Conservation (phyloP, 2,797 vertebrate genomes). For the Sandelia bainsii region DNA sequence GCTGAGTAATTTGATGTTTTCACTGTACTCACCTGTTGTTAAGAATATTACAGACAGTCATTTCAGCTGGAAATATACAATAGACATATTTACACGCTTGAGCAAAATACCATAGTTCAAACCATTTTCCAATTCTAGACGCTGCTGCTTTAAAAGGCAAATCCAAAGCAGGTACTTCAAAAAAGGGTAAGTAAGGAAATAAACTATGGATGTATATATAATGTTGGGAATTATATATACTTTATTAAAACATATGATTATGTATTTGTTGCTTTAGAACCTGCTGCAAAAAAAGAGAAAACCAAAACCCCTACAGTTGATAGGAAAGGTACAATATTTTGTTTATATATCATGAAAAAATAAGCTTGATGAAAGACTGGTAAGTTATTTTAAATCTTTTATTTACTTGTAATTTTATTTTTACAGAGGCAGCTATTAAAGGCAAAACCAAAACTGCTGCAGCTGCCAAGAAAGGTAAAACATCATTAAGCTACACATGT, state of each 20-base stretch:
- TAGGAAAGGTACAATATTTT: slow-evolving; percentile 57
- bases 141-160: slow-evolving; percentile 36
- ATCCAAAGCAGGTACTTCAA: slow-evolving; percentile 21
- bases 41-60: not conserved
- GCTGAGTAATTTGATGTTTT: slow-evolving; percentile 6
- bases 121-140: slow-evolving; percentile 3
- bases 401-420: not conserved
- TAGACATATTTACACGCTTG: not conserved
- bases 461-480: slow-evolving; percentile 53
- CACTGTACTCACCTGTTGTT: not conserved
- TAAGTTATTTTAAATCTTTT: not conserved
- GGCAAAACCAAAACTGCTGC: slow-evolving; percentile 24
- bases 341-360: not conserved
- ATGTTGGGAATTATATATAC: not conserved
- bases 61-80: slow-evolving; percentile 7
- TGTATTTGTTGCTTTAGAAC: slow-evolving; percentile 37
- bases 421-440: slow-evolving; percentile 10
- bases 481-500: not conserved
- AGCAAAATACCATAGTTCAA: not conserved
- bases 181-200: slow-evolving; percentile 45
- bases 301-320: slow-evolving; percentile 16
- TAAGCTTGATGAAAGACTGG: not conserved
- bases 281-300: slow-evolving; percentile 49
- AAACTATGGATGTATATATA: not conserved
- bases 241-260: not conserved